phyloP scores from a whole-genome alignment of 1,140 invertebrate genomes.

The Eubasilissa regina region DNA sequence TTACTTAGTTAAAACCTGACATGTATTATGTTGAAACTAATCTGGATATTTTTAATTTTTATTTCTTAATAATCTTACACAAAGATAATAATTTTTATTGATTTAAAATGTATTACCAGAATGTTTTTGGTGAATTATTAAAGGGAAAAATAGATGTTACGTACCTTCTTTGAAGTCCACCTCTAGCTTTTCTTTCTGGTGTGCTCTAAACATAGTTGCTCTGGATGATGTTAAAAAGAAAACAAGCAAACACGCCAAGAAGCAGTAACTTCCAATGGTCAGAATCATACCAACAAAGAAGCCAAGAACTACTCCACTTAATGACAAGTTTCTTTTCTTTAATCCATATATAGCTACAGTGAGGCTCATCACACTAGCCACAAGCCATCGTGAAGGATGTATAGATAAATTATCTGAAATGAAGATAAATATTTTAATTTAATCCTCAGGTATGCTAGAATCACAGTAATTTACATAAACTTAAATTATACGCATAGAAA shows the following conservation, averaged over 20 bases:
- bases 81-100: not conserved
- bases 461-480: no score
- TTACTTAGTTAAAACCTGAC: no score
- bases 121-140: no score
- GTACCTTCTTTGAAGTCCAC: constrained; percentile 86
- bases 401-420: constrained; percentile 77
- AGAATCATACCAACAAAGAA: constrained; percentile 85
- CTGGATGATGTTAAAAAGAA: constrained; percentile 89
- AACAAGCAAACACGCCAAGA: constrained; percentile 80
- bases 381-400: constrained; percentile 82
- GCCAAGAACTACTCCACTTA: constrained; percentile 81
- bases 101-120: no score
- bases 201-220: constrained; percentile 84
- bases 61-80: no score
- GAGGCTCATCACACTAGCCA: constrained; percentile 80
- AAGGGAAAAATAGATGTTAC: not conserved
- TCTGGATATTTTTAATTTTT: no score
- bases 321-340: constrained; percentile 78
- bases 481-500: no score
- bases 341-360: constrained; percentile 78
- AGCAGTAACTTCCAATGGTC: constrained; percentile 85
- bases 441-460: constrained; percentile 34
- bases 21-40: no score
- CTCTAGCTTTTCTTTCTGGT: constrained; percentile 83
- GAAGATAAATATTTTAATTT: constrained; percentile 47